Evolutionary conservation across 1,140 invertebrate genomes (phyloP), one percentile per base, ranked within the genome.

Genomic region (Drosophila orosa): DNA sequence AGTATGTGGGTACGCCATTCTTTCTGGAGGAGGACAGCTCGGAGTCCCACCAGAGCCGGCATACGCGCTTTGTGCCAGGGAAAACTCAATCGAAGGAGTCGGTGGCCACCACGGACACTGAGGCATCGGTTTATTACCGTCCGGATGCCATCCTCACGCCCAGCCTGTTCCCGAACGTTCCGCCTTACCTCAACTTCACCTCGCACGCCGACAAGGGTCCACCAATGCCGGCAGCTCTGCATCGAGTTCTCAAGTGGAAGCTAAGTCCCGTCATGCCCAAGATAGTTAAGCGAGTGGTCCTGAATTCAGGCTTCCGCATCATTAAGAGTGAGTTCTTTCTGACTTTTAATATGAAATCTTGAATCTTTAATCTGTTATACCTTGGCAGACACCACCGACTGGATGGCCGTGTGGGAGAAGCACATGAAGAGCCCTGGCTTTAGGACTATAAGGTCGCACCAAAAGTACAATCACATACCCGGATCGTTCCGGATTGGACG

Each of bases 401-500:
- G 96, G 96, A 93, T 95, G 83, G 96, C 96, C 12, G 95, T 95
- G 48, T 97, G 96, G 96, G 96, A 96, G 56, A 97, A 96, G 89
- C 95, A 97, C 85, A 96, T 97, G 95, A 96, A 96, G 81, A 96
- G 95, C 10, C 91, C 94, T 17, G 94, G 95, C 82, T 97, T 96
- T 78, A 94, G 95, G 80, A 94, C 94, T 1, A 93, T 99, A 50
- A 95, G 96, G 75, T 96, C 97, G 63, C 96, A 95, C 68, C 98
- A 99, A 92, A 99, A 99, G 93, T 94, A 99, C 78, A 99, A 99
- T 92, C 98, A 99, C 92, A 98, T 99, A 92, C 98, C 98, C 0
- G 98, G 98, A 13, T 98, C 98, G 12, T 99, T 99, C 92, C 97
- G 99, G 91, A 96, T 99, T 52, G 98, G 98, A 3, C 93, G 98